A percentile compares a stretch with the other conserved stretches of the same genome.
phyloP scores from a whole-genome alignment of 1,140 invertebrate genomes.

The Pseudomyrmex gracilis region DNA sequence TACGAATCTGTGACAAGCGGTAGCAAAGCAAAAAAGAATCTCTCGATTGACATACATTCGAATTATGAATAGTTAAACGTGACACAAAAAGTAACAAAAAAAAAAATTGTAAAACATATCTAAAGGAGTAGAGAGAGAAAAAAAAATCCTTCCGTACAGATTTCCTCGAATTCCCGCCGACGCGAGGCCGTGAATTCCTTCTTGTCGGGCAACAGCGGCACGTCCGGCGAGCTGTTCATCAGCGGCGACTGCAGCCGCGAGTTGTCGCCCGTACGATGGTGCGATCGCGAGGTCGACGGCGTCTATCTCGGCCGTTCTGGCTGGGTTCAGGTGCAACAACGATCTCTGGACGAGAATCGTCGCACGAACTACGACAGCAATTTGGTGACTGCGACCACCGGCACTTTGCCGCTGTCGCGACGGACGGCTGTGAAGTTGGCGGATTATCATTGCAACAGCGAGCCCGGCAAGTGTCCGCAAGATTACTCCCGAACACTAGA shows the following conservation, averaged over 20 bases:
- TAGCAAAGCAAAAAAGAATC: too few relatives aligned
- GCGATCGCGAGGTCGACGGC: conserved; percentile 87
- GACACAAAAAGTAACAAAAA: too few relatives aligned
- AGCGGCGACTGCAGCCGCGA: conserved; percentile 84
- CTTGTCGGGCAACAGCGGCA: conserved; percentile 81
- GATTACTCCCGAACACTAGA: conserved; percentile 72
- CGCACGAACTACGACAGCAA: conserved; percentile 82
- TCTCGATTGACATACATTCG: too few relatives aligned
- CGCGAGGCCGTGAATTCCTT: conserved; percentile 77
- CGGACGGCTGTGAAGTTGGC: conserved; percentile 85
- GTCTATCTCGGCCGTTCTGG: conserved; percentile 87
- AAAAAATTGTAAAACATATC: not conserved
- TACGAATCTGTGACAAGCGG: too few relatives aligned
- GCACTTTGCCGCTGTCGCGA: conserved; percentile 80
- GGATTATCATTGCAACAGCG: conserved; percentile 87
- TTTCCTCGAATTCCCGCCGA: conserved; percentile 69
- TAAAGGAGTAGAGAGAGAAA: not conserved
- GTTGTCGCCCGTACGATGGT: conserved; percentile 88
- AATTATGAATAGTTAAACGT: not conserved
- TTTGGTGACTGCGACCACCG: conserved; percentile 64
- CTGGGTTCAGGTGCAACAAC: conserved; percentile 87
- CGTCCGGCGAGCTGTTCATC: conserved; percentile 83
- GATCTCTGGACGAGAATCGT: conserved; percentile 86
- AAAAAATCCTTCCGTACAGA: conserved; percentile 57
- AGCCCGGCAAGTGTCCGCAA: conserved; percentile 84